phyloP scores from a whole-genome alignment of 2,113 vertebrate species.

The Ceyx margarethae region DNA sequence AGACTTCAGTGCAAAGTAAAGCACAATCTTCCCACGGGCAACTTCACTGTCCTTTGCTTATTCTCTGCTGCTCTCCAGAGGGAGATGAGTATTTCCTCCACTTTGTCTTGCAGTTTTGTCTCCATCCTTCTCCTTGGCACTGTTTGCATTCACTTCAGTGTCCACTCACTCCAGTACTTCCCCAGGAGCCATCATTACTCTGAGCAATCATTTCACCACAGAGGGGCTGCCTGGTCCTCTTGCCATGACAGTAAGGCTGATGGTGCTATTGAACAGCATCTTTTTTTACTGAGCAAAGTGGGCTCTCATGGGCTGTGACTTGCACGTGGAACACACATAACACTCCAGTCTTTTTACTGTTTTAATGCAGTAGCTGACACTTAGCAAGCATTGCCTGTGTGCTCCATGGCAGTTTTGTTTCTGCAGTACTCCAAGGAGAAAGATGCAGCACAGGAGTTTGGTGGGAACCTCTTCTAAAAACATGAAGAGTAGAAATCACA shows the following conservation, averaged over 20 bases:
- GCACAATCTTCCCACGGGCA: neutral
- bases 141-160: neutral
- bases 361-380: neutral
- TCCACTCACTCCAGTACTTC: neutral
- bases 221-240: neutral
- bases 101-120: neutral
- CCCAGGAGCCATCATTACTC: neutral
- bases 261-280: neutral
- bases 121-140: neutral
- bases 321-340: neutral
- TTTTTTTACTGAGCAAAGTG: neutral
- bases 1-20: neutral
- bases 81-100: neutral
- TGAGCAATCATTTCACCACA: neutral
- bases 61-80: constrained; percentile 12
- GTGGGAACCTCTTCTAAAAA: neutral
- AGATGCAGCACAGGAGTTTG: neutral
- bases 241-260: neutral
- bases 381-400: neutral
- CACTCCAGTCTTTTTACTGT: neutral
- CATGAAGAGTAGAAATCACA: neutral
- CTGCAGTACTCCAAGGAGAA: neutral
- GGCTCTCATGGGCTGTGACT: neutral
- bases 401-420: neutral
- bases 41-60: neutral